Conservation (phyloP, 2,113 vertebrate species). For the Laticauda colubrina region DNA sequence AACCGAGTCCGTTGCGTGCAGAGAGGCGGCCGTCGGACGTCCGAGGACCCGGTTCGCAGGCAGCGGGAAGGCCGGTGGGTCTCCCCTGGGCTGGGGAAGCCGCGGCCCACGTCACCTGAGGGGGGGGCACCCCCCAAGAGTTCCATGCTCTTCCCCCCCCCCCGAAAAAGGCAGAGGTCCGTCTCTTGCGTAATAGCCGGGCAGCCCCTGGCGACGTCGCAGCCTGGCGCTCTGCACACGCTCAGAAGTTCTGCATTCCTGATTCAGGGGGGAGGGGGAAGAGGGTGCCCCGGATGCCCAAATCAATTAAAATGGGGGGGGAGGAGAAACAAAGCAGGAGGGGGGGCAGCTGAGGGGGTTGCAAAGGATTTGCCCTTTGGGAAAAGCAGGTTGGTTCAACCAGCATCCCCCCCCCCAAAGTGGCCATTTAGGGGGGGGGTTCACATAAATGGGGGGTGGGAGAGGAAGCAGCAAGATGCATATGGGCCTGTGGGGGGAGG, state of each 20-base stretch:
- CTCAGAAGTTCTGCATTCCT: background rate
- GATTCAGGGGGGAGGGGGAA: background rate
- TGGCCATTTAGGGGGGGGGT: too few species aligned
- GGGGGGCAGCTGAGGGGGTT: background rate
- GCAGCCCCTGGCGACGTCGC: background rate
- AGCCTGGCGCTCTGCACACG: background rate
- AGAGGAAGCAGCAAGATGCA: background rate
- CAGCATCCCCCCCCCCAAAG: too few species aligned
- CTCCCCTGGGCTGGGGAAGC: background rate
- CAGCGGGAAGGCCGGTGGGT: rapidly evolving
- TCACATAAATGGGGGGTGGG: background rate
- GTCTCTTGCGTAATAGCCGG: background rate
- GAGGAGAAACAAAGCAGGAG: background rate
- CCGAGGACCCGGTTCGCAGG: background rate
- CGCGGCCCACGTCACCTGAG: background rate
- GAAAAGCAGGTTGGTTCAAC: background rate
- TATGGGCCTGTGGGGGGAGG: background rate
- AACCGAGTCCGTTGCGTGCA: background rate
- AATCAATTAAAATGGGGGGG: background rate
- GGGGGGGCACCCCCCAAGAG: too few species aligned
- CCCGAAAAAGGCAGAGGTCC: background rate
- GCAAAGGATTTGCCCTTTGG: background rate
- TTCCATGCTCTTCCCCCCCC: too few species aligned
- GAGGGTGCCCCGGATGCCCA: background rate
- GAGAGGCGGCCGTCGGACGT: background rate